phyloP scores from a whole-genome alignment of 2,797 vertebrate species.

The Lemur catta region DNA sequence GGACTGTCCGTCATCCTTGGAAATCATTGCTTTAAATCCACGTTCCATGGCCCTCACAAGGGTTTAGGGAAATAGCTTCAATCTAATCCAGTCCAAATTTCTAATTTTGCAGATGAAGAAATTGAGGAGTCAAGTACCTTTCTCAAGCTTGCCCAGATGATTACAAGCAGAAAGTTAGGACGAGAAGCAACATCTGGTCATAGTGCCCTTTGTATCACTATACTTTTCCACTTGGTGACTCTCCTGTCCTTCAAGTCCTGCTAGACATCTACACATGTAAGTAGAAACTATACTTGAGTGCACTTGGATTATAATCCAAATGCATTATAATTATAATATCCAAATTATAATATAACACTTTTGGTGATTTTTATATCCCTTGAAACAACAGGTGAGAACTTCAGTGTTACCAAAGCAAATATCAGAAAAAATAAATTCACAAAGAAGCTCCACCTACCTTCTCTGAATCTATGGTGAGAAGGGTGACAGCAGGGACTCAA shows the following conservation, averaged over 20 bases:
- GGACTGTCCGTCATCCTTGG: background rate
- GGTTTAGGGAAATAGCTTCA: background rate
- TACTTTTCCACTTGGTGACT: background rate
- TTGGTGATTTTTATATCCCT: background rate
- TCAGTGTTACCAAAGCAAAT: background rate
- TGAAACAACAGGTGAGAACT: background rate
- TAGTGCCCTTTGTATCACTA: background rate
- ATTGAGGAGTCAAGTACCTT: background rate
- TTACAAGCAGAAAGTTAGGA: background rate
- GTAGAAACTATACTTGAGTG: background rate
- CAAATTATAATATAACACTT: background rate
- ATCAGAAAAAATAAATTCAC: background rate
- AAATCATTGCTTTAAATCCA: background rate
- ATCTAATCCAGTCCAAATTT: background rate
- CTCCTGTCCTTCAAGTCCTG: background rate
- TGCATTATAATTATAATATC: background rate
- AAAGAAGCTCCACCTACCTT: conserved; percentile 72
- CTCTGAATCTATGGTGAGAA: background rate
- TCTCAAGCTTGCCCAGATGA: background rate
- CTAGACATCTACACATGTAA: background rate
- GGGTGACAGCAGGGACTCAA: background rate
- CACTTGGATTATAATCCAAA: background rate
- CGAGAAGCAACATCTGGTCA: background rate
- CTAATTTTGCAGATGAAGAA: background rate
- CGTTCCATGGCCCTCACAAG: background rate